Percentiles rank a stretch among this genome's conserved stretches.
Evolutionary conservation across 2,113 vertebrate species (phyloP).

Genomic region (Periophthalmodon schlosseri): DNA sequence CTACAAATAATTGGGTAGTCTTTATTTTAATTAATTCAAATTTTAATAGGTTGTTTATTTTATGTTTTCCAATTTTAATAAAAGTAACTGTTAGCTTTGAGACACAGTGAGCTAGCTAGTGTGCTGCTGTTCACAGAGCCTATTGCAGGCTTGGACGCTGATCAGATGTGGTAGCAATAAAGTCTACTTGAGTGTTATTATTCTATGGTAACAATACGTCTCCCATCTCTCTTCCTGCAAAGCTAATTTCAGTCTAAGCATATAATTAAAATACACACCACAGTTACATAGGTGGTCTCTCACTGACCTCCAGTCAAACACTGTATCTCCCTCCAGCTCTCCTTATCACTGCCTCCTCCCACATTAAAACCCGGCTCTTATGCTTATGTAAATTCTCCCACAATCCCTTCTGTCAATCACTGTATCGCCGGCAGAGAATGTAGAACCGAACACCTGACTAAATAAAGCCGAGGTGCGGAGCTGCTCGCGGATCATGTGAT

Average conservation of each 20-base stretch:
- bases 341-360: slow-evolving; percentile 30
- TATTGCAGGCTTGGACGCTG: not conserved
- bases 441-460: slow-evolving; percentile 60
- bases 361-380: slow-evolving; percentile 40
- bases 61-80: no score
- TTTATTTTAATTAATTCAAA: no score
- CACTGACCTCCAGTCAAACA: slow-evolving; percentile 34
- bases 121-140: no score
- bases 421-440: slow-evolving; percentile 36
- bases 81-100: no score
- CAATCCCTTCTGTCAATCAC: slow-evolving; percentile 60
- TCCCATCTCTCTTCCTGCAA: not conserved
- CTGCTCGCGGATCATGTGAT: slow-evolving; percentile 48
- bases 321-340: slow-evolving; percentile 10
- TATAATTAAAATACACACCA: slow-evolving; percentile 32
- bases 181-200: not conserved
- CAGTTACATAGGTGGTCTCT: slow-evolving; percentile 10
- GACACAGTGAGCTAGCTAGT: no score
- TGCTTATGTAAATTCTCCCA: slow-evolving; percentile 41
- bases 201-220: not conserved
- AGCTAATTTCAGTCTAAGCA: not conserved
- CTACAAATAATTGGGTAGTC: no score
- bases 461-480: slow-evolving; percentile 61
- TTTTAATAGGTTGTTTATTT: no score
- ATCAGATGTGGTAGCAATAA: not conserved